Evolutionary conservation across 2,113 vertebrate species (phyloP).

Genomic region (Zeus faber): DNA sequence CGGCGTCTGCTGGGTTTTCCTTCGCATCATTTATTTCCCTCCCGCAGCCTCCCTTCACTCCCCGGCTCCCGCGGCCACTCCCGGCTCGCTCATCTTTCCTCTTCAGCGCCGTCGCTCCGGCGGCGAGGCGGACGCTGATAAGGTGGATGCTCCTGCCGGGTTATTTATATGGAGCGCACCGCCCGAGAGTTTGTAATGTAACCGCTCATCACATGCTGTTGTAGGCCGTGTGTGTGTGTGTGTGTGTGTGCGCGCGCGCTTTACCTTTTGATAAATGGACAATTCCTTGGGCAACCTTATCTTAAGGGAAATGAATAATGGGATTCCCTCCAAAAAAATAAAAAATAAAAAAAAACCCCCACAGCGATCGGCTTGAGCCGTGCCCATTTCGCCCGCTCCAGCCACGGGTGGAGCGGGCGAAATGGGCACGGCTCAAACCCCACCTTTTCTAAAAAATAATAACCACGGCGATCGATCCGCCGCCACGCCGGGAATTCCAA

Average conservation of each 20-base stretch:
- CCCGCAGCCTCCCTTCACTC: conserved; percentile 17
- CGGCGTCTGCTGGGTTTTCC: conserved; percentile 29
- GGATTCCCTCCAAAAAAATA: no score
- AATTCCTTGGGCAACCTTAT: background rate
- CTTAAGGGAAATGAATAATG: conserved; percentile 34
- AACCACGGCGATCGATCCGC: no score
- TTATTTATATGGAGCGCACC: background rate
- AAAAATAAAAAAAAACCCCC: no score
- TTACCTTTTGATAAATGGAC: no score
- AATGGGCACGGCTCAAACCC: no score
- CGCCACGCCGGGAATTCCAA: no score
- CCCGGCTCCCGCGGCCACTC: background rate
- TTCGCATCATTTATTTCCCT: conserved; percentile 12
- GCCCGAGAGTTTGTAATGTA: background rate
- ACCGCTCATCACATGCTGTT: background rate
- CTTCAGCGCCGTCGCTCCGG: background rate
- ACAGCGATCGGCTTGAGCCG: no score
- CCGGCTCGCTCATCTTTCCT: background rate
- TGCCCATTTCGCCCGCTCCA: no score
- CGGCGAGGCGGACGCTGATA: background rate
- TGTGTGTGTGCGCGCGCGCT: background rate
- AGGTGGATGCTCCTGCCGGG: background rate
- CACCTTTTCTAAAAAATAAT: no score
- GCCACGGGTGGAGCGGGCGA: no score
- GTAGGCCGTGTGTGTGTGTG: background rate